Percentiles rank a stretch among this genome's conserved stretches.
These are phyloP conservation scores for Osmerus eperlanus DNA, from an alignment of 2,113 vertebrate genomes.

Conservation along the genomic window DNA sequence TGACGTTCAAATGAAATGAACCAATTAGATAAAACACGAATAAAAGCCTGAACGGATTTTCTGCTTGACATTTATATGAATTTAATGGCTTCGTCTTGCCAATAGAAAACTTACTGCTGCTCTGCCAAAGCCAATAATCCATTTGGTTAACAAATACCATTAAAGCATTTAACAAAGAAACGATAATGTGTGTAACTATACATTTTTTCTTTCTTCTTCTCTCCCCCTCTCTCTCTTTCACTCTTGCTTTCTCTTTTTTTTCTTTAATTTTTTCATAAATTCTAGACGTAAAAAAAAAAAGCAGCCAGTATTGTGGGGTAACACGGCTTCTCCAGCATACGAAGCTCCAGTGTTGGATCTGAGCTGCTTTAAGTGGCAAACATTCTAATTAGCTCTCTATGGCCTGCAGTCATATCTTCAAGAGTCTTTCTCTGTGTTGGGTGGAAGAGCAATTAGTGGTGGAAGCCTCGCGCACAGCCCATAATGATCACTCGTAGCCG, in stretches of 20 bases:
- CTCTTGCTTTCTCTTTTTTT: background rate
- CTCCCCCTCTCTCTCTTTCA: background rate
- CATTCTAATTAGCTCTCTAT: constrained; percentile 65
- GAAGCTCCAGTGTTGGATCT: constrained; percentile 42
- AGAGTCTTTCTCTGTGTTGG: constrained; percentile 57
- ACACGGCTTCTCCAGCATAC: constrained; percentile 45
- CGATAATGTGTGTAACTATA: constrained; percentile 2
- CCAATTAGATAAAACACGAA: constrained; percentile 19
- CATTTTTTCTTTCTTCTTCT: background rate
- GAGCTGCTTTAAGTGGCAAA: constrained; percentile 54
- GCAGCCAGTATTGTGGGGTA: constrained; percentile 13
- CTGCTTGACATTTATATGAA: constrained; percentile 43
- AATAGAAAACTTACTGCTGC: constrained; percentile 26
- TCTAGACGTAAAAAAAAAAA: constrained; percentile 28
- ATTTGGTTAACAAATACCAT: constrained; percentile 45
- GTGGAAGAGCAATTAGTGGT: constrained; percentile 60
- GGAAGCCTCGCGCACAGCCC: constrained; percentile 56
- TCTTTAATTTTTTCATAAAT: constrained; percentile 23
- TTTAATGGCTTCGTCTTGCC: constrained; percentile 23
- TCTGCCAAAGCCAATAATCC: constrained; percentile 29
- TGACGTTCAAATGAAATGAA: constrained; percentile 11
- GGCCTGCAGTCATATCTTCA: constrained; percentile 63
- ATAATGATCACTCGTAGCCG: constrained; percentile 61
- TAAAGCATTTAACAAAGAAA: constrained; percentile 32
- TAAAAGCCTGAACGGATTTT: constrained; percentile 39